Conservation (phyloP, 2,797 vertebrate genomes). For the Xyrichtys novacula region DNA sequence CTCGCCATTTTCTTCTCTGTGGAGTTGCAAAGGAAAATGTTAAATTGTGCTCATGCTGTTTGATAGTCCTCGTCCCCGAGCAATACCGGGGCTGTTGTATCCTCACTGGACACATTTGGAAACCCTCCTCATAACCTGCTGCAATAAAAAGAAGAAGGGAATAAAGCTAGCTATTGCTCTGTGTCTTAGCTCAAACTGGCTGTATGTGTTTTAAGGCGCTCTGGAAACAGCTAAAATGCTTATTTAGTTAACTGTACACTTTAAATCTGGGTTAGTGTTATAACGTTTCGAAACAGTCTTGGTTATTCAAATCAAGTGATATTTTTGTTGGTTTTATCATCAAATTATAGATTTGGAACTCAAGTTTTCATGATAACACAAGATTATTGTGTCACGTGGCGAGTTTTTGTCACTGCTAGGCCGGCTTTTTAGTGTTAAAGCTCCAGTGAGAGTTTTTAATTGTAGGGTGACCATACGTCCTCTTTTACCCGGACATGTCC, state of each 20-base stretch:
- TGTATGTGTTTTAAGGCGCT: background rate
- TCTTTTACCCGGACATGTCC: no score
- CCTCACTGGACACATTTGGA: slow-evolving; percentile 38
- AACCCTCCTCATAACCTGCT: slow-evolving; percentile 26
- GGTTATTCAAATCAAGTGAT: no score
- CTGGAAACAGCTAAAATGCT: background rate
- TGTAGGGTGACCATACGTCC: no score
- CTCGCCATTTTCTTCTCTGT: slow-evolving; percentile 46
- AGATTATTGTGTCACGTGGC: no score
- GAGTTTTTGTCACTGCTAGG: no score
- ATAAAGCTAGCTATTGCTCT: slow-evolving; percentile 27
- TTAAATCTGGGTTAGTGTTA: background rate
- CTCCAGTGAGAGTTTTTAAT: no score
- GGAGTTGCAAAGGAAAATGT: slow-evolving; percentile 57
- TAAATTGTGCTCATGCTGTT: slow-evolving; percentile 56
- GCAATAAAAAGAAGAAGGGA: slow-evolving; percentile 31
- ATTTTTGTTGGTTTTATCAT: no score
- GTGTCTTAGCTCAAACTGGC: slow-evolving; percentile 11
- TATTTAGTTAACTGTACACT: slow-evolving; percentile 6
- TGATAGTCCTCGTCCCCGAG: slow-evolving; percentile 35
- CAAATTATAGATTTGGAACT: no score
- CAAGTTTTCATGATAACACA: no score
- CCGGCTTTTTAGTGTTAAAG: no score
- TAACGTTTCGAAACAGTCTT: no score
- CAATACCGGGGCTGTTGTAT: slow-evolving; percentile 20